Conservation (phyloP, 2,888 invertebrate species). For the Parnassius glacialis region DNA sequence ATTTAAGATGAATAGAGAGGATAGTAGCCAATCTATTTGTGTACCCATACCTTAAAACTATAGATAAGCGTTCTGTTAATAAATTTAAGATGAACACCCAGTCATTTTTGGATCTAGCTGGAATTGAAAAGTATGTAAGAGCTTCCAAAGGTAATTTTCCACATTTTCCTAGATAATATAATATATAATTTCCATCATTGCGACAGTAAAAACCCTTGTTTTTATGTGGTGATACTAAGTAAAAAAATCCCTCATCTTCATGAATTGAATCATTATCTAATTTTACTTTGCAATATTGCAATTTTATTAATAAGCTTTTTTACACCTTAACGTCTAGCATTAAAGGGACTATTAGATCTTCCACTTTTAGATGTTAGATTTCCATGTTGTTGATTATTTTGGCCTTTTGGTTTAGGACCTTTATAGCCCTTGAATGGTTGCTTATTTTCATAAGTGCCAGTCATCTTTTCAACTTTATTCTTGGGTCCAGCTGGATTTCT, state of each 20-base stretch:
- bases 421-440: constrained; percentile 9
- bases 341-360: not conserved
- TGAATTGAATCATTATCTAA: constrained; percentile 43
- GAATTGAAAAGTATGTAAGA: constrained; percentile 51
- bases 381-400: constrained; percentile 7
- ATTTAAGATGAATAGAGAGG: too few species aligned
- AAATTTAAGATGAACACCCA: too few species aligned
- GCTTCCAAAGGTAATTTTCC: constrained; percentile 56
- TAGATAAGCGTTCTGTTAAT: too few species aligned
- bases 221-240: constrained; percentile 46
- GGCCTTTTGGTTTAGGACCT: constrained; percentile 3
- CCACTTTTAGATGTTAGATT: constrained; percentile 3
- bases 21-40: too few species aligned
- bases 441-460: constrained; percentile 14
- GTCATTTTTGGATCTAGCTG: constrained; percentile 32
- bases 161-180: constrained; percentile 62
- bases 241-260: constrained; percentile 33
- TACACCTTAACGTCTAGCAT: not conserved
- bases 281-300: constrained; percentile 55
- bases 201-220: constrained; percentile 60
- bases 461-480: constrained; percentile 37
- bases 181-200: constrained; percentile 33
- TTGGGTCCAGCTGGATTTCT: constrained; percentile 38
- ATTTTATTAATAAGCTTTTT: constrained; percentile 28
- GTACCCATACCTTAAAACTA: too few species aligned